Percentiles rank a stretch among this genome's conserved stretches.
phyloP scores from a whole-genome alignment of 2,888 invertebrate species.

The Agriopis aurantiaria region DNA sequence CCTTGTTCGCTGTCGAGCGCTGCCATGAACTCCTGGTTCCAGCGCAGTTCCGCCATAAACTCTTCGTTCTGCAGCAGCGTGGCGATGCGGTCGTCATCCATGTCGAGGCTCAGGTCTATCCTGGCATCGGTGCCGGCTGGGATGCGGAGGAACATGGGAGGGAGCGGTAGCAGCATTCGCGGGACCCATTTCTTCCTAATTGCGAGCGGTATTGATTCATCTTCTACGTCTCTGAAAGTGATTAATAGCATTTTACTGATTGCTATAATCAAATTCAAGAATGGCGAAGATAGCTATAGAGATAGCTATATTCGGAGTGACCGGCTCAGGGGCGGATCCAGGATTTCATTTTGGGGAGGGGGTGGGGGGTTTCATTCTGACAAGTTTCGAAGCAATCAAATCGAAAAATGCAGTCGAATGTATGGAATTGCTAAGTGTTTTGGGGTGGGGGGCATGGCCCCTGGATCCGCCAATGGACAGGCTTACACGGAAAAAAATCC shows the following conservation, averaged over 20 bases:
- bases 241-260: not conserved
- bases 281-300: too few relatives aligned
- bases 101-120: slow-evolving; percentile 84
- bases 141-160: slow-evolving; percentile 92
- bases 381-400: too few relatives aligned
- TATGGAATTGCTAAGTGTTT: too few relatives aligned
- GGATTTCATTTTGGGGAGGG: too few relatives aligned
- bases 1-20: slow-evolving; percentile 92
- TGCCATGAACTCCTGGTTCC: slow-evolving; percentile 95
- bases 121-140: slow-evolving; percentile 80
- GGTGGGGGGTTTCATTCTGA: too few relatives aligned
- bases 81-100: slow-evolving; percentile 95
- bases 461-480: too few relatives aligned
- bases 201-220: slow-evolving; percentile 78
- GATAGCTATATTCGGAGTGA: too few relatives aligned
- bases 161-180: slow-evolving; percentile 91
- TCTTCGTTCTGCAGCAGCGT: slow-evolving; percentile 96
- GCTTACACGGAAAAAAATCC: too few relatives aligned
- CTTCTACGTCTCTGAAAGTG: slow-evolving; percentile 73
- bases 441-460: too few relatives aligned
- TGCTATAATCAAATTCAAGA: not conserved
- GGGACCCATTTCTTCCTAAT: slow-evolving; percentile 91
- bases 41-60: slow-evolving; percentile 94
- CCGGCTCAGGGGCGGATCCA: too few relatives aligned
- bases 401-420: too few relatives aligned